Base-by-base conservation (phyloP, 2,797 vertebrate species). In the Catamblyrhynchus diadema region DNA sequence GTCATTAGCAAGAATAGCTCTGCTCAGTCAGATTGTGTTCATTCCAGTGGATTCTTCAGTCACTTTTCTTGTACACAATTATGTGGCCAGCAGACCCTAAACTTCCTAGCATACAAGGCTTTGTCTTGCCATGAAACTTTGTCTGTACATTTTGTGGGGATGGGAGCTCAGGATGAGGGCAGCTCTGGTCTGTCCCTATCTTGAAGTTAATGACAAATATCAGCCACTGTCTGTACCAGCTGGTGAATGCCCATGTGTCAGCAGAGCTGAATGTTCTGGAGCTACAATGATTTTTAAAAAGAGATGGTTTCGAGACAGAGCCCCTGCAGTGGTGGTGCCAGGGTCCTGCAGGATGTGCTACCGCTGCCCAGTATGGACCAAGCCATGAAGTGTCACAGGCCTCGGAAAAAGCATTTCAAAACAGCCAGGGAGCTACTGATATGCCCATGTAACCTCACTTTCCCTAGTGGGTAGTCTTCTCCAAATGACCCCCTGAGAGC, bases 21-120 rank as follows among this genome's bases (percentile, higher is more conserved):
- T 70, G 60, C 56, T 95, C 88, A 88, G 66, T 75, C 80, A 86
- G 74, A 59, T 37, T 11, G 2, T 66, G 71, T 44, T 93, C 67
- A 57, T 77, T 93, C 53, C 74, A 77, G 86, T 5, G 2, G 51
- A 79, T 84, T 93, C 90, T 90, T 86, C 64, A 86, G 71, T 80
- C 62, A 39, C 62, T 86, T 69, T 51, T 66, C 77, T 77, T 27
- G 51, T 42, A 67, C 8, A 23, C 30, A 79, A 75, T 79, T 79
- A 77, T 3, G 51, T 70, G 56, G 28, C 33, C 81, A 84, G 62
- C 62, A 81, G 77, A 93, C 33, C 81, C 78, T 77, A 60, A 72
- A 77, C 57, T 54, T 93, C 28, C 27, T 1, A 0, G 20, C 0
- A 0, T 65, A 35, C 0, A 0, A 17, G 33, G 54, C 33, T 84